Conservation (phyloP, 1,140 invertebrate genomes). For the Cephus cinctus region DNA sequence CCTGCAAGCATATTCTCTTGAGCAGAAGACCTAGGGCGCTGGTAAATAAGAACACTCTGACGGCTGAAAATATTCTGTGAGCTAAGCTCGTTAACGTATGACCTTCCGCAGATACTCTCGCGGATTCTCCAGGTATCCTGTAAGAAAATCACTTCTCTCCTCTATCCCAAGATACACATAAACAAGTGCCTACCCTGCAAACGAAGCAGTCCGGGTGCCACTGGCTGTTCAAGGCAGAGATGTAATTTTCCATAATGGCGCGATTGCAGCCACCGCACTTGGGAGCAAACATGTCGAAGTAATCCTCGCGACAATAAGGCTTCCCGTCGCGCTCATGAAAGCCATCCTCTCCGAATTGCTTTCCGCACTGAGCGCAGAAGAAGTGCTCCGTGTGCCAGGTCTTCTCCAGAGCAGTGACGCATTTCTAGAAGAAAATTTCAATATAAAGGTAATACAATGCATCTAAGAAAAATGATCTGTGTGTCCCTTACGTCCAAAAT, state of each 20-base stretch:
- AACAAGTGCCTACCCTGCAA: constrained; percentile 84
- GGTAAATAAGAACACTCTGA: too few relatives aligned
- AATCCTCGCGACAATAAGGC: constrained; percentile 93
- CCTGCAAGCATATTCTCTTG: too few relatives aligned
- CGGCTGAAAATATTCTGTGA: too few relatives aligned
- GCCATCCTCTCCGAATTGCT: constrained; percentile 95
- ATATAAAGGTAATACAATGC: constrained; percentile 13
- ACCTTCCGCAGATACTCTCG: too few relatives aligned
- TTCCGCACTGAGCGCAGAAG: constrained; percentile 97
- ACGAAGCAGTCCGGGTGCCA: constrained; percentile 99
- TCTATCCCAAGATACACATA: constrained; percentile 3
- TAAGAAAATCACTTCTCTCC: too few relatives aligned
- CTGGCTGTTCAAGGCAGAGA: constrained; percentile 94
- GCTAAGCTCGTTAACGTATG: too few relatives aligned
- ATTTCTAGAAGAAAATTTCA: constrained; percentile 78
- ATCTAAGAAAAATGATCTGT: not conserved
- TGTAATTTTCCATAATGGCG: constrained; percentile 99
- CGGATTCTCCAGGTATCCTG: too few relatives aligned
- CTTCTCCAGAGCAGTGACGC: constrained; percentile 95
- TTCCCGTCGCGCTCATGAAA: constrained; percentile 94
- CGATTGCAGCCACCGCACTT: constrained; percentile 97
- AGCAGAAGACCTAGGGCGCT: too few relatives aligned
- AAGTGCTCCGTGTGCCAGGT: constrained; percentile 99
- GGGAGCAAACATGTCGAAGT: constrained; percentile 98
- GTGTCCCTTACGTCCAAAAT: constrained; percentile 89